Conservation (phyloP, 2,888 invertebrate species). For the Diarsia rubi region DNA sequence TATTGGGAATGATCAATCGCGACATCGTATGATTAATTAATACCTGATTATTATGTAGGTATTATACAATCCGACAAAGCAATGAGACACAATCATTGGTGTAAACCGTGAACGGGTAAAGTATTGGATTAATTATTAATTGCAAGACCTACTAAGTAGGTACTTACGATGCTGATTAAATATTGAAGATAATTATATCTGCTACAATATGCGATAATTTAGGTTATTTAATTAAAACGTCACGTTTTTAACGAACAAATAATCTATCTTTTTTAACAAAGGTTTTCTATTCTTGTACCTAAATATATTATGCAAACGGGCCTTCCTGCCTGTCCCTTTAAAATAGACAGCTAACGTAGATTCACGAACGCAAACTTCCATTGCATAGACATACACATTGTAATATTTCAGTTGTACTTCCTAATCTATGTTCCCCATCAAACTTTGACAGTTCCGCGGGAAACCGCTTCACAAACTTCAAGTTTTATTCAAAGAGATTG, state of each 20-base stretch:
- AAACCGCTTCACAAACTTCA: conserved; percentile 17
- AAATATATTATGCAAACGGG: neutral
- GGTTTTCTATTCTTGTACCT: neutral
- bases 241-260: neutral
- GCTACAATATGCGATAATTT: neutral
- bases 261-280: neutral
- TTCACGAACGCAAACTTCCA: conserved; percentile 1
- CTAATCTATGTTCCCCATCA: conserved; percentile 17
- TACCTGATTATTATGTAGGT: conserved; percentile 28
- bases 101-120: neutral
- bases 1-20: conserved; percentile 39
- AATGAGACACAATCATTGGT: conserved; percentile 5
- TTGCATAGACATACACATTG: neutral
- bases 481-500: conserved; percentile 28
- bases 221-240: neutral
- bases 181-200: conserved; percentile 3
- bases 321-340: neutral
- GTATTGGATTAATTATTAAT: conserved; percentile 4
- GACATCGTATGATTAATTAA: conserved; percentile 38
- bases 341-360: conserved; percentile 1
- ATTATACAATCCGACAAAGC: conserved; percentile 11
- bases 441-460: conserved; percentile 14
- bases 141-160: neutral
- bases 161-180: conserved; percentile 2
- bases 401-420: conserved; percentile 12